phyloP scores from a whole-genome alignment of 92 coral and sea anemone genomes.

The Phenganax subtilis region DNA sequence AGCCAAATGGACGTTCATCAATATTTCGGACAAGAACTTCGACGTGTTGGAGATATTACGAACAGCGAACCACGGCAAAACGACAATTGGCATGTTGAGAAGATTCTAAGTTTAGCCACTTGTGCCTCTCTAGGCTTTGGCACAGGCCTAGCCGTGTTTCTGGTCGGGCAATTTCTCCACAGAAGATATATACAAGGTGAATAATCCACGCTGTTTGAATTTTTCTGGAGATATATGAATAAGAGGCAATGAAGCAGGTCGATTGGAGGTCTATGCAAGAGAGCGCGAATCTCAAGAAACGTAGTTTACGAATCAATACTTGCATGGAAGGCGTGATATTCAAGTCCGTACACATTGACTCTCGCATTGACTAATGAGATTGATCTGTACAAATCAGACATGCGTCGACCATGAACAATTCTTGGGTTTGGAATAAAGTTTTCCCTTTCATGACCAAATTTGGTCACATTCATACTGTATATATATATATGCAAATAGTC shows the following conservation, averaged over 20 bases:
- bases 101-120: not conserved
- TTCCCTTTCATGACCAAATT: constrained; percentile 7
- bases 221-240: too few species aligned
- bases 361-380: not conserved
- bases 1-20: not conserved
- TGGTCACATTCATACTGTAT: not conserved
- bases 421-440: not conserved
- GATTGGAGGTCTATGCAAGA: too few species aligned
- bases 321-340: too few species aligned
- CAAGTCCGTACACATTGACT: not conserved
- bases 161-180: not conserved
- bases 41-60: not conserved
- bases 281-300: too few species aligned
- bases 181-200: not conserved
- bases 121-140: not conserved
- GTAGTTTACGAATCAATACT: too few species aligned
- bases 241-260: too few species aligned
- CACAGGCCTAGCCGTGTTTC: not conserved
- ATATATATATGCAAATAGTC: not conserved
- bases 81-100: not conserved
- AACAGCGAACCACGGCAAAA: not conserved
- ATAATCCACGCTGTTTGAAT: not conserved
- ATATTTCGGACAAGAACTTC: not conserved
- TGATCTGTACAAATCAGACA: not conserved
- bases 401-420: not conserved